These are phyloP conservation scores for Brachypteracias leptosomus DNA, from an alignment of 2,113 vertebrate genomes.

Conservation along the genomic window DNA sequence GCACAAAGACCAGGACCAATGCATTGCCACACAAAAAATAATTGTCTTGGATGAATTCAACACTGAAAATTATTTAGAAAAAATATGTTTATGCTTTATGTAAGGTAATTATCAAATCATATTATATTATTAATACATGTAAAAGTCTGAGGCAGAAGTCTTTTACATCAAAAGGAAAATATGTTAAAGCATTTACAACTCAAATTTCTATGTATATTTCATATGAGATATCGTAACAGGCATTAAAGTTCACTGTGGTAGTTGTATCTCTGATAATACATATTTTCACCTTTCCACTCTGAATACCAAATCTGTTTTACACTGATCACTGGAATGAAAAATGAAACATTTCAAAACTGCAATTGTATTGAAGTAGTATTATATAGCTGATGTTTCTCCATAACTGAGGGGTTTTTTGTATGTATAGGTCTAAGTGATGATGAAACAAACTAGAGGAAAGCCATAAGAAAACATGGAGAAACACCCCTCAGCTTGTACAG, in stretches of 20 bases:
- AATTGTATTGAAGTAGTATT: neutral
- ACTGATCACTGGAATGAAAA: neutral
- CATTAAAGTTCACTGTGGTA: neutral
- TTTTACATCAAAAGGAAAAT: neutral
- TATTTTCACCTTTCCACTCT: neutral
- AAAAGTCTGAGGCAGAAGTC: neutral
- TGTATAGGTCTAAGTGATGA: neutral
- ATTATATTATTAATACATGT: neutral
- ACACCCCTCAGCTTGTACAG: neutral
- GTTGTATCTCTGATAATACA: neutral
- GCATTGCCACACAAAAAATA: neutral
- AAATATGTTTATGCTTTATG: neutral
- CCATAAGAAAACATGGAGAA: neutral
- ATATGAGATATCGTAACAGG: neutral
- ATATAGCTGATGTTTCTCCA: neutral
- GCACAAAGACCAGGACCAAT: accelerated
- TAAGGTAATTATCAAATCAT: neutral
- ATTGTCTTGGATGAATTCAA: neutral
- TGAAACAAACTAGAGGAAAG: neutral
- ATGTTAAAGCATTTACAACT: neutral
- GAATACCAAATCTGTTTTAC: neutral
- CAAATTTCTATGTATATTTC: neutral
- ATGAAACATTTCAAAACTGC: neutral
- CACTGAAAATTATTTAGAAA: neutral
- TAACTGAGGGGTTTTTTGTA: neutral